Evolutionary conservation across 2,797 vertebrate species (phyloP).

Genomic region (Centropyge bicolor): DNA sequence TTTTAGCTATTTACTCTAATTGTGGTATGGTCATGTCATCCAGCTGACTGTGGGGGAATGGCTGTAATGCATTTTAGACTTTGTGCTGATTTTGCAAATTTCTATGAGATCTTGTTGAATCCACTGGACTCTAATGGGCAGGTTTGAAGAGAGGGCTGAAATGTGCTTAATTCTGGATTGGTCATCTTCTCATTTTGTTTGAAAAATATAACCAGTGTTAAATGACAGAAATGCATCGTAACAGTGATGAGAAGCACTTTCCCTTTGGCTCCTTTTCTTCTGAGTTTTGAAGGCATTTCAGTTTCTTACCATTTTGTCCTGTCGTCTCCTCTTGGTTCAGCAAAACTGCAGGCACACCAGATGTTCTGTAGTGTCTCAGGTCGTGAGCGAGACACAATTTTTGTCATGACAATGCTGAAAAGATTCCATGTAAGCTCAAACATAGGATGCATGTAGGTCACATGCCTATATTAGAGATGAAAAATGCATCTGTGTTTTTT

Average conservation of each 20-base stretch:
- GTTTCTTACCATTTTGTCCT: not conserved
- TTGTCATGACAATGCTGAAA: not conserved
- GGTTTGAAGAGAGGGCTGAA: not conserved
- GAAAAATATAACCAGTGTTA: not conserved
- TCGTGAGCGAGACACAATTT: not conserved
- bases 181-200: not conserved
- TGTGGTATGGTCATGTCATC: not conserved
- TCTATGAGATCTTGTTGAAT: too few relatives aligned
- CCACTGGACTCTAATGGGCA: not conserved
- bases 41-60: not conserved
- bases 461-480: too few relatives aligned
- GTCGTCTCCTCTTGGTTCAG: slow-evolving; percentile 10
- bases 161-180: not conserved
- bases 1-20: not conserved
- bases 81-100: too few relatives aligned
- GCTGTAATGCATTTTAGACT: not conserved
- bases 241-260: not conserved
- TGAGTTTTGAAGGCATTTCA: not conserved
- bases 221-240: not conserved
- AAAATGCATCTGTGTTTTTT: not conserved
- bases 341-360: not conserved
- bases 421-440: slow-evolving; percentile 1
- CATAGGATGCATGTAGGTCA: not conserved
- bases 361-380: not conserved
- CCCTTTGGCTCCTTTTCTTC: not conserved